phyloP scores from a whole-genome alignment of 2,113 vertebrate species.

The Chaetops frenatus region DNA sequence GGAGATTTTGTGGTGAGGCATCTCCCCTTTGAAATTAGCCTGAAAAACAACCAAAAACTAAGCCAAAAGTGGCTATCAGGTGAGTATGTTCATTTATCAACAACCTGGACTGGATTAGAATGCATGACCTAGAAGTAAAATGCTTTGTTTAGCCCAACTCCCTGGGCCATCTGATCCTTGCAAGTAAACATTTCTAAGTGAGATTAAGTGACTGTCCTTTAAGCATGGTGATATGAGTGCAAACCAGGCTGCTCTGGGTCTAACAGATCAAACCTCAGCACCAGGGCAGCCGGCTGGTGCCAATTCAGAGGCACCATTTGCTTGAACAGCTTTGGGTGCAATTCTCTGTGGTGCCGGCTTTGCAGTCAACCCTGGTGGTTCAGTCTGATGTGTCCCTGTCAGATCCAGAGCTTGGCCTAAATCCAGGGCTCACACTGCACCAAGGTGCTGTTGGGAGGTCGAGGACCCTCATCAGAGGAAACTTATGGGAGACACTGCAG shows the following conservation, averaged over 20 bases:
- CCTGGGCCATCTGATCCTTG: slow-evolving; percentile 25
- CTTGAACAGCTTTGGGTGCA: not conserved
- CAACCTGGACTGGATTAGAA: slow-evolving; percentile 44
- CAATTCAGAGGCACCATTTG: not conserved
- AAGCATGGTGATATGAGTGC: not conserved
- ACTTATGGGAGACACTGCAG: not conserved
- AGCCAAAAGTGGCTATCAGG: slow-evolving; percentile 30
- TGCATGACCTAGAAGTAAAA: slow-evolving; percentile 45
- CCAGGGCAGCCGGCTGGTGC: not conserved
- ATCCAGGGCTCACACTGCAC: not conserved
- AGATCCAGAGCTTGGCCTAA: not conserved
- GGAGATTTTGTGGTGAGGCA: not conserved
- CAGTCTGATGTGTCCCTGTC: not conserved
- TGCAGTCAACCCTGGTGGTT: not conserved
- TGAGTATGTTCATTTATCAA: slow-evolving; percentile 20
- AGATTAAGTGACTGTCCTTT: slow-evolving; percentile 37
- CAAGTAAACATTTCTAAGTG: slow-evolving; percentile 55
- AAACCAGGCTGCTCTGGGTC: slow-evolving; percentile 38
- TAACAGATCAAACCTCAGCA: slow-evolving; percentile 7
- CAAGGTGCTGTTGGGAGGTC: not conserved
- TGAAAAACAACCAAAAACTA: not conserved
- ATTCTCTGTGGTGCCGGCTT: not conserved
- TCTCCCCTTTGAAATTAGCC: not conserved
- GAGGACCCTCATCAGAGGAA: not conserved
- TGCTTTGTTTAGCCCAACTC: slow-evolving; percentile 39